These are phyloP conservation scores for Syngnathoides biaculeatus DNA, from an alignment of 2,113 vertebrate species.

Conservation along the genomic window DNA sequence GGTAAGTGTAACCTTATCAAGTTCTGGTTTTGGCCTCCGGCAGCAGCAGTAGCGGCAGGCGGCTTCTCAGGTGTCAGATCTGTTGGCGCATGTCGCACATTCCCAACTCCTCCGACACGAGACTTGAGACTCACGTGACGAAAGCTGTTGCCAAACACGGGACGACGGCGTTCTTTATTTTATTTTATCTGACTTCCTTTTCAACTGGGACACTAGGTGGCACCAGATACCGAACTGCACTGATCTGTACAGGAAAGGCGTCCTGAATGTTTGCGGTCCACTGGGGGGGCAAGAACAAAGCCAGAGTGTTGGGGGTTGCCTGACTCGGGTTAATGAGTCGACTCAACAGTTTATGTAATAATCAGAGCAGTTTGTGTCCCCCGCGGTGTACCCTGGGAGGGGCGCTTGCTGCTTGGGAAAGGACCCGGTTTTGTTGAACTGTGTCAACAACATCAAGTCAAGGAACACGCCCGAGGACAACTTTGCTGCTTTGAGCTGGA, in stretches of 20 bases:
- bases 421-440: slow-evolving; percentile 16
- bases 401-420: slow-evolving; percentile 39
- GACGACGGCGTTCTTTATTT: neutral
- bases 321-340: slow-evolving; percentile 49
- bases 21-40: slow-evolving; percentile 16
- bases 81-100: slow-evolving; percentile 45
- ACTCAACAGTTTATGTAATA: slow-evolving; percentile 57
- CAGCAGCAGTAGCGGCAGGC: slow-evolving; percentile 24
- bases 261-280: neutral
- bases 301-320: slow-evolving; percentile 6
- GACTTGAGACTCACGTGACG: slow-evolving; percentile 42
- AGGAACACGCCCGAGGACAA: slow-evolving; percentile 11
- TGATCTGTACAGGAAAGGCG: neutral
- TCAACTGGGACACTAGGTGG: slow-evolving; percentile 55
- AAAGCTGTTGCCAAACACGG: neutral
- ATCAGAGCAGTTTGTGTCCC: slow-evolving; percentile 49
- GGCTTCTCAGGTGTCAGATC: slow-evolving; percentile 51
- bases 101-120: slow-evolving; percentile 30
- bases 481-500: neutral
- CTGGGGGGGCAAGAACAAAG: neutral
- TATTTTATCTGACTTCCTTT: neutral
- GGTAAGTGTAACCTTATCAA: slow-evolving; percentile 19
- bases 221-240: slow-evolving; percentile 18
- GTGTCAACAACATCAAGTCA: slow-evolving; percentile 10
- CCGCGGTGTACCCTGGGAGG: slow-evolving; percentile 30